These are phyloP conservation scores for Sericinus montela DNA, from an alignment of 2,888 invertebrate species.

Conservation along the genomic window DNA sequence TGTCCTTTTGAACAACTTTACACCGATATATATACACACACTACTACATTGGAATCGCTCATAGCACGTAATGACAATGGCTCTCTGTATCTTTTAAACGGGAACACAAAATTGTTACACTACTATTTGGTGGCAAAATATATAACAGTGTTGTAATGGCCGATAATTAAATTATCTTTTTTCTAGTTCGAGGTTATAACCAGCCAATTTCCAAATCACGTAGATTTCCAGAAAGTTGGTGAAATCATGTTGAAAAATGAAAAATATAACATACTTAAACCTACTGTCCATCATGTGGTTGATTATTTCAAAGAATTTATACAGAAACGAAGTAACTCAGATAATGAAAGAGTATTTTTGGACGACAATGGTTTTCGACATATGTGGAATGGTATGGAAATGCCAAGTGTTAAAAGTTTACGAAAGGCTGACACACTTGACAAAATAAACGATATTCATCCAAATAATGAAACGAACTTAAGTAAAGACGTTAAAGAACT, in stretches of 20 bases:
- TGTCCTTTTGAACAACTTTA: too few species aligned
- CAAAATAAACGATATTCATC: background rate
- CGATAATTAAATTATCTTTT: background rate
- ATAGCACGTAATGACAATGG: too few species aligned
- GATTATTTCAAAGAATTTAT: slow-evolving; percentile 51
- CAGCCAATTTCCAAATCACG: slow-evolving; percentile 38
- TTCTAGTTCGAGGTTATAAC: slow-evolving; percentile 6
- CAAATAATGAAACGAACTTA: slow-evolving; percentile 3
- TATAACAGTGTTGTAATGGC: too few species aligned
- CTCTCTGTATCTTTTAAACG: too few species aligned
- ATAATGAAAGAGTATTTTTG: slow-evolving; percentile 38
- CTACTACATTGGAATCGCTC: too few species aligned
- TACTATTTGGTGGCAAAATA: too few species aligned
- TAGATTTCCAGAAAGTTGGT: slow-evolving; percentile 51
- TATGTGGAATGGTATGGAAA: slow-evolving; percentile 44
- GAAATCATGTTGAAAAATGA: slow-evolving; percentile 41
- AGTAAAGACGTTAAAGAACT: background rate
- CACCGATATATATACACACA: too few species aligned
- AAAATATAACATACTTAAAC: slow-evolving; percentile 49
- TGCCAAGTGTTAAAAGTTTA: slow-evolving; percentile 22
- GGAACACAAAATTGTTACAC: too few species aligned
- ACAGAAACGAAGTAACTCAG: slow-evolving; percentile 28
- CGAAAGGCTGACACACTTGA: slow-evolving; percentile 33
- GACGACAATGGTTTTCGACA: slow-evolving; percentile 57
- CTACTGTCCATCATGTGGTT: slow-evolving; percentile 39